Evolutionary conservation across 2,888 invertebrate species (phyloP), one percentile per base, ranked within the genome.

Genomic region (Orthosia cruda): DNA sequence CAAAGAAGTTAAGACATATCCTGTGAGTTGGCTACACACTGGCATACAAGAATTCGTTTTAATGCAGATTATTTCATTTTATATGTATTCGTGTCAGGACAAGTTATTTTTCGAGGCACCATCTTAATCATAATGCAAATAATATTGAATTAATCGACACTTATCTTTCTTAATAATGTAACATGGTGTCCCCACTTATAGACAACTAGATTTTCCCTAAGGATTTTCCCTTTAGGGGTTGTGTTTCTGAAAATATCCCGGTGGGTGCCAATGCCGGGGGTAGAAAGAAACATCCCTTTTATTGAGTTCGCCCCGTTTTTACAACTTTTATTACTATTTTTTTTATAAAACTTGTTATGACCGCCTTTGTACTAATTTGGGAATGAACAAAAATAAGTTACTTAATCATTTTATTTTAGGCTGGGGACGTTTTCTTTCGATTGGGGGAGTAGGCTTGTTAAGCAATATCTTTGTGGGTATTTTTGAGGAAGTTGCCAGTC

Each of bases 151-250:
- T 26, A 45, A 54, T 20, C 16, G 40, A 57, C 3, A 18, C 13
- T 9, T 47, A 61, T 61, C 58, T 55, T 55, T 1, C 12, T 20
- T 55, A 70, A 67, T n/a, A 57, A 50, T 18, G 3, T 5, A 57
- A 23, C 62, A 59, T 88, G 84, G 86, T 75, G 47, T 69, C 67
- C 32, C 62, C 67, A 81, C 57, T 77, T 69, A 80, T 81, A 87
- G 86, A 81, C 86, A 85, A 87, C 87, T 86, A 88, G 88, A 84
- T 87, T 88, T 85, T 81, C 87, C 80, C 71, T 26, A 66, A 84
- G 65, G 81, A 78, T 80, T 84, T 88, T 88, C 83, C 87, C 83
- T 87, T 86, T 78, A 83, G 86, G 86, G 84, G 86, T 80, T 86
- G 81, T 81, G 73, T 84, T 80, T 80, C 81, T 74, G 77, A 77